A percentile compares a stretch with the other conserved stretches of the same genome.
These are phyloP conservation scores for Sinocyclocheilus rhinocerous DNA, from an alignment of 2,113 vertebrate species.

Conservation along the genomic window DNA sequence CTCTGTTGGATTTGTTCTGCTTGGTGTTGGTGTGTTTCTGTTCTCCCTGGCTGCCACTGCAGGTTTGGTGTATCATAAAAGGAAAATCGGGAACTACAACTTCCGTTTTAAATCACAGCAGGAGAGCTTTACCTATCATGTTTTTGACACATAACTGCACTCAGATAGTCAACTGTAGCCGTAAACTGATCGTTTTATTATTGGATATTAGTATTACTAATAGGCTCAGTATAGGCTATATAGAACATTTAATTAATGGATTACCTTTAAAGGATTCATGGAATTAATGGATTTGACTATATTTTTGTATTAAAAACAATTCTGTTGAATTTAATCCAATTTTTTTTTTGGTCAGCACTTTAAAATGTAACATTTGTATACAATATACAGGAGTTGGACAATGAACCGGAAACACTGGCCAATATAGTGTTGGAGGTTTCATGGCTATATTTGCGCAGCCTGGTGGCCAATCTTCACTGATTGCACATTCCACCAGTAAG, in stretches of 20 bases:
- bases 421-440: no score
- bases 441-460: no score
- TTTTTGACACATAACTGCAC: conserved; percentile 63
- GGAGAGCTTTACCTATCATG: conserved; percentile 72
- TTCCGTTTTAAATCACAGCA: conserved; percentile 70
- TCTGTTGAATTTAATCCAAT: neutral
- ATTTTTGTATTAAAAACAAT: conserved; percentile 31
- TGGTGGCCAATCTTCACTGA: no score
- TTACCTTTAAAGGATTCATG: no score
- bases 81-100: conserved; percentile 75
- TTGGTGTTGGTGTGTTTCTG: conserved; percentile 67
- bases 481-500: no score
- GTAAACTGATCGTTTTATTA: neutral
- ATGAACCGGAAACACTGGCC: no score
- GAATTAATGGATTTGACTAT: neutral
- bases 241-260: neutral
- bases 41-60: conserved; percentile 15
- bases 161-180: neutral
- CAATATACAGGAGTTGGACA: no score
- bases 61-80: conserved; percentile 69
- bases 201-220: neutral
- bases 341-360: neutral
- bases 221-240: neutral
- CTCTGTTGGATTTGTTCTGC: conserved; percentile 62
- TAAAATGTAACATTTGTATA: no score